Conservation (phyloP, 2,797 vertebrate species). For the Cyprinodon diabolis region DNA sequence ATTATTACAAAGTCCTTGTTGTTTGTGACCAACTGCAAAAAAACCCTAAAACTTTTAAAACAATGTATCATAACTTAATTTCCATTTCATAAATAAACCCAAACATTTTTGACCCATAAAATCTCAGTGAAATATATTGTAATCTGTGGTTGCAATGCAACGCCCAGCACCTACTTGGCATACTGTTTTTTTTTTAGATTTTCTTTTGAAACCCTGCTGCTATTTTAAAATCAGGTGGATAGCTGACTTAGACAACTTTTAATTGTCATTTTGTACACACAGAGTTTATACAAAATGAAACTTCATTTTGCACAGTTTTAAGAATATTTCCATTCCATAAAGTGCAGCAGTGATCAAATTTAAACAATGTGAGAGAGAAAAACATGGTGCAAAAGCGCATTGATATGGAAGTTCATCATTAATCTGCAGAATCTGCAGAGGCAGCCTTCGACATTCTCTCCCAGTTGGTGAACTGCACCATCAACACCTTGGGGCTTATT, state of each 20-base stretch:
- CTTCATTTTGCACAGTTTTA: too few relatives aligned
- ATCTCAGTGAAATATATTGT: not conserved
- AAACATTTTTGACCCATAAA: not conserved
- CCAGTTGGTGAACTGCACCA: slow-evolving; percentile 90
- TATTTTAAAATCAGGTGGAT: slow-evolving; percentile 81
- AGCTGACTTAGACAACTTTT: slow-evolving; percentile 67
- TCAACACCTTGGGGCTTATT: slow-evolving; percentile 89
- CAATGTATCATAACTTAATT: not conserved
- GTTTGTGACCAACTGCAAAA: too few relatives aligned
- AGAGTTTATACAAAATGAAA: too few relatives aligned
- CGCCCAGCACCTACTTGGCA: slow-evolving; percentile 83
- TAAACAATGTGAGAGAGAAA: too few relatives aligned
- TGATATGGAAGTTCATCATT: too few relatives aligned
- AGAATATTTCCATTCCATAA: too few relatives aligned
- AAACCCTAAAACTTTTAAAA: not conserved
- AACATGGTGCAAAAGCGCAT: too few relatives aligned
- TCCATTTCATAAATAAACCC: not conserved
- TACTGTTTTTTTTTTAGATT: slow-evolving; percentile 24
- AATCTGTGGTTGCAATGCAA: slow-evolving; percentile 37
- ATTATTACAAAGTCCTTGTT: too few relatives aligned
- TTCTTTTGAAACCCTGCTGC: slow-evolving; percentile 43
- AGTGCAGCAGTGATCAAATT: too few relatives aligned
- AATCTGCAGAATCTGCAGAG: slow-evolving; percentile 86
- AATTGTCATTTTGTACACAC: too few relatives aligned
- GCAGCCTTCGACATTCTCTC: slow-evolving; percentile 89